Evolutionary conservation across 2,113 vertebrate species (phyloP).

Genomic region (Chaetodon trifascialis): DNA sequence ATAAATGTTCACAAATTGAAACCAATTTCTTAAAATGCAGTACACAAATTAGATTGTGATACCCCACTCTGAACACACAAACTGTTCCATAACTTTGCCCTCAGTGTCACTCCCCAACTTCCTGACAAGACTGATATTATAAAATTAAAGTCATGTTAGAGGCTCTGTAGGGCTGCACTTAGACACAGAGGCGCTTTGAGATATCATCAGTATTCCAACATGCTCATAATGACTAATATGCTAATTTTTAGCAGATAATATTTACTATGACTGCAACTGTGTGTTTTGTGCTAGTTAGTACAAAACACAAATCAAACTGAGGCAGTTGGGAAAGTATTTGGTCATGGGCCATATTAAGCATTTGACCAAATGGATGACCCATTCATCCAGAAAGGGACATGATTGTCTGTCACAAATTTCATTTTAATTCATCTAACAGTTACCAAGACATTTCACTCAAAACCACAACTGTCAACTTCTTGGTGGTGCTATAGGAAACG

Average conservation of each 20-base stretch:
- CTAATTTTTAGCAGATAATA: not conserved
- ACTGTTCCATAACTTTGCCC: constrained; percentile 18
- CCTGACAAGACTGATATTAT: not conserved
- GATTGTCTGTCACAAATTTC: not conserved
- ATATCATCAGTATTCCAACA: not conserved
- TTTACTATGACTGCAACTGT: not conserved
- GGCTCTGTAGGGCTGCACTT: not conserved
- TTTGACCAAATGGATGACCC: not conserved
- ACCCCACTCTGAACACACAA: constrained; percentile 11
- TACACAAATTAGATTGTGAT: constrained; percentile 29
- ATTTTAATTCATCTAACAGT: not conserved
- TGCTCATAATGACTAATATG: not conserved
- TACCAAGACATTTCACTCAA: no score
- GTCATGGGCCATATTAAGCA: not conserved
- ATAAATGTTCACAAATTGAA: constrained; percentile 42
- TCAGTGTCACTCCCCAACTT: not conserved
- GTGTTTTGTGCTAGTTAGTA: not conserved
- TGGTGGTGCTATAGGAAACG: not conserved
- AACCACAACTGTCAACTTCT: not conserved
- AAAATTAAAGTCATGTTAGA: not conserved
- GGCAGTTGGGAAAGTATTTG: not conserved
- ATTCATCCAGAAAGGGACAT: not conserved
- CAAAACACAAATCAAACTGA: not conserved
- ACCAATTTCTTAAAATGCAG: constrained; percentile 28
- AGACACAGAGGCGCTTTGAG: not conserved